Evolutionary conservation across 2,888 invertebrate genomes (phyloP), one percentile per base, ranked within the genome.

Genomic region (Meganola albula): DNA sequence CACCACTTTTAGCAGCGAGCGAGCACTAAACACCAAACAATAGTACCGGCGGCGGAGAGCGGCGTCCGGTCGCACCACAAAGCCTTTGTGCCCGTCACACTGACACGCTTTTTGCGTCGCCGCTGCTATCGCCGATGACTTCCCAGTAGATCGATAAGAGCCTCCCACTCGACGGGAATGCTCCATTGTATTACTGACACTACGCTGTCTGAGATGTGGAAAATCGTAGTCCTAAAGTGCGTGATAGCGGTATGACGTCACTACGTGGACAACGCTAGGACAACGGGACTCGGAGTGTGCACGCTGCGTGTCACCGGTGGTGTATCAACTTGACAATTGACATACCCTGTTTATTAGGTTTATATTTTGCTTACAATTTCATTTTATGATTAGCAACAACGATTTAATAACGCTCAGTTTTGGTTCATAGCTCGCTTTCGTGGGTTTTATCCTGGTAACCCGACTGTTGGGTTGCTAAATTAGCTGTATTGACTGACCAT

Each of bases 141-240:
- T 79, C 71, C 80, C 75, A 60, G 75, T 74, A 80, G 80, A 84
- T 84, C 83, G 84, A 84, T 84, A 85, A 85, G 83, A 82, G 76
- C 71, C 74, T 74, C 74, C 74, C 74, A 75, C 80, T 80, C 76
- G 71, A 73, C 78, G 76, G 75, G 78, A 78, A 76, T 73, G 72
- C 65, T 75, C 82, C 58, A 82, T 84, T 84, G 84, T 84, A 73
- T 69, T 65, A 69, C 72, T 78, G 80, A 78, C 83, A 79, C 76
- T 74, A 69, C 70, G 63, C 67, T 71, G 74, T 77, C 76, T 79
- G 75, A 80, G 80, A 80, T 74, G 80, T 77, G 77, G 79, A 78
- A 77, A 76, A 74, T 69, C 72, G 74, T 63, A 70, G 73, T 66
- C 79, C 80, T 76, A 78, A 79, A 71, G 59, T 45, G 49, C 59